Percentiles rank a stretch among this genome's conserved stretches.
These are phyloP conservation scores for Stomorhina lunata DNA, from an alignment of 2,888 invertebrate genomes.

Conservation along the genomic window DNA sequence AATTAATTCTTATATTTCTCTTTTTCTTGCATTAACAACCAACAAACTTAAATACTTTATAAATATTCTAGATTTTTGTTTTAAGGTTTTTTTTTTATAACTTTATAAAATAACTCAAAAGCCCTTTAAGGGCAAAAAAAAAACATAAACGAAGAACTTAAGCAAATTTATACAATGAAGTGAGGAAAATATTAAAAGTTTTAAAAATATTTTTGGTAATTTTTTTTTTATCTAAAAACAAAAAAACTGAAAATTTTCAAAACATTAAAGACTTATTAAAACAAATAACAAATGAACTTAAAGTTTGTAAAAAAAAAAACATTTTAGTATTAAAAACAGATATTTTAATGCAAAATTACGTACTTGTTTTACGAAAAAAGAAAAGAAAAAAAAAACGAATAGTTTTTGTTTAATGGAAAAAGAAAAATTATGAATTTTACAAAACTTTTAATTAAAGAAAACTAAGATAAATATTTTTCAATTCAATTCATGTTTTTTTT, in stretches of 20 bases:
- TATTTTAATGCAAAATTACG: constrained; percentile 58
- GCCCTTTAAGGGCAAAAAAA: too few species aligned
- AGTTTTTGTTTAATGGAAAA: background rate
- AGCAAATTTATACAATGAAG: too few species aligned
- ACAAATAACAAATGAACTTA: constrained; percentile 6
- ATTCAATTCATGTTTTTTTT: background rate
- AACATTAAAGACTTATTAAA: constrained; percentile 1
- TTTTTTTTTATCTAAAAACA: background rate
- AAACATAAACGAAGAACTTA: too few species aligned
- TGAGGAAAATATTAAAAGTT: too few species aligned
- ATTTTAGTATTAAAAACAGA: too few species aligned
- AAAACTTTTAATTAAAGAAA: background rate
- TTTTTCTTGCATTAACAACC: too few species aligned
- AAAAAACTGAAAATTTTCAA: background rate
- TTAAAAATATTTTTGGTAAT: too few species aligned
- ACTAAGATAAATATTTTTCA: background rate
- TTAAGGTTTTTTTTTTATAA: too few species aligned
- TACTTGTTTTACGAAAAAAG: constrained; percentile 24
- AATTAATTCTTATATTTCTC: too few species aligned
- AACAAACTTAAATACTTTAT: too few species aligned
- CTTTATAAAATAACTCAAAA: too few species aligned
- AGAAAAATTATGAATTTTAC: constrained; percentile 2
- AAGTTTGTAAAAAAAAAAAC: constrained; percentile 62
- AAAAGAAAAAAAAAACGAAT: background rate
- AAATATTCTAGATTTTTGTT: too few species aligned